Percentiles rank a stretch among this genome's conserved stretches.
These are phyloP conservation scores for Meandrina meandrites DNA, from an alignment of 92 coral and sea anemone genomes.

Conservation along the genomic window DNA sequence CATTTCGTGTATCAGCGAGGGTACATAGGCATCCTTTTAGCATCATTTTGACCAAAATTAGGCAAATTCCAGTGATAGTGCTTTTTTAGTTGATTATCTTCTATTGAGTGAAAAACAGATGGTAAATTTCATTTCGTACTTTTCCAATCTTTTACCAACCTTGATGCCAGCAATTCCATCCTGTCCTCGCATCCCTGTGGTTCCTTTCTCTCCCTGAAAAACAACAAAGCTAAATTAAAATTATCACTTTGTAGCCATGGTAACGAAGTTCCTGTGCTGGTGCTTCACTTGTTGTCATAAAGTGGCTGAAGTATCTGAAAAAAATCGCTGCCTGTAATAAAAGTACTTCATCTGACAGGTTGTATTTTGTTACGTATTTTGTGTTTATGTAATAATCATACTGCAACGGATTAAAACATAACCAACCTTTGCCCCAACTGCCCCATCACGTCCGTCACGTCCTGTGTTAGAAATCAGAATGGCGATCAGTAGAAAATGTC, in stretches of 20 bases:
- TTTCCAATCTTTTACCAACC: not conserved
- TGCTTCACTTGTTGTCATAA: not conserved
- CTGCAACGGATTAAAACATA: not conserved
- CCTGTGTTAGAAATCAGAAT: not conserved
- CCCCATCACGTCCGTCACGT: constrained; percentile 15
- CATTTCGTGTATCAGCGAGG: too few species aligned
- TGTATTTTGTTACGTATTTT: not conserved
- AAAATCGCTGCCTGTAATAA: too few species aligned
- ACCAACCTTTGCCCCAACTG: constrained; percentile 1
- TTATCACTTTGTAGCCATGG: not conserved
- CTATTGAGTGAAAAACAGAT: not conserved
- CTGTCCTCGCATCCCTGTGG: not conserved
- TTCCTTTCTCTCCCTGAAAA: not conserved
- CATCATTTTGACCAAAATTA: not conserved
- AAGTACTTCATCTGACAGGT: too few species aligned
- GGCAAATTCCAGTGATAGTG: too few species aligned
- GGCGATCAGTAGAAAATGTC: not conserved
- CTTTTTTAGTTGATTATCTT: too few species aligned
- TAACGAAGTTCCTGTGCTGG: not conserved
- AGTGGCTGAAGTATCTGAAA: not conserved
- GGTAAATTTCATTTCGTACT: too few species aligned
- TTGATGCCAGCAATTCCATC: not conserved
- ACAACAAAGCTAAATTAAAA: not conserved
- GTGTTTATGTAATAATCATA: not conserved
- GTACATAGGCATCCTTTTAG: not conserved